These are phyloP conservation scores for Stegodyphus dumicola DNA, from an alignment of 1,140 invertebrate species.

Conservation along the genomic window DNA sequence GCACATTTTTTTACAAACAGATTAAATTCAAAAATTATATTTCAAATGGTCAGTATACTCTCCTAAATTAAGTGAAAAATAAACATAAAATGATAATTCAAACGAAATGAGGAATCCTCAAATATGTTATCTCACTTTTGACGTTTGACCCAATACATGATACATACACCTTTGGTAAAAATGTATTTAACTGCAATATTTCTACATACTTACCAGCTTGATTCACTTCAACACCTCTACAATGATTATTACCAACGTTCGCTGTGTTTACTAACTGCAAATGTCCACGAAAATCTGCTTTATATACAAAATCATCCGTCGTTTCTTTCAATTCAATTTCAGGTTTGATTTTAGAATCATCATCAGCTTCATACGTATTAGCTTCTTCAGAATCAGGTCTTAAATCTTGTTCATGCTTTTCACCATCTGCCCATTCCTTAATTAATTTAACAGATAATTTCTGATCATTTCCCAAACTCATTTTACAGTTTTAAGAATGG, in stretches of 20 bases:
- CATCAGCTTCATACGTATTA: slow-evolving; percentile 16
- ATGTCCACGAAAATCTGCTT: slow-evolving; percentile 32
- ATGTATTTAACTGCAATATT: not conserved
- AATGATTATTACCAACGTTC: not conserved
- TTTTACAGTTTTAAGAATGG: too few species aligned
- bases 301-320: slow-evolving; percentile 18
- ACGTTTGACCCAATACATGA: too few species aligned
- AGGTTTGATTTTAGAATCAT: slow-evolving; percentile 37
- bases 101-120: too few species aligned
- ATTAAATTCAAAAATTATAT: too few species aligned
- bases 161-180: not conserved
- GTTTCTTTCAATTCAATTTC: slow-evolving; percentile 41
- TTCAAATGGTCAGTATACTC: too few species aligned
- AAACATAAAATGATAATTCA: too few species aligned
- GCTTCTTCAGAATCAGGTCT: not conserved
- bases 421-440: not conserved
- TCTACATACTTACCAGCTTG: not conserved
- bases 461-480: too few species aligned
- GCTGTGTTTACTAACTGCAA: slow-evolving; percentile 17
- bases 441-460: too few species aligned
- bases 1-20: too few species aligned
- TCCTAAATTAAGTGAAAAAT: too few species aligned
- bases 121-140: too few species aligned
- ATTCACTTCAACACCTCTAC: not conserved
- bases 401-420: not conserved